Percentiles rank a stretch among this genome's conserved stretches.
Conservation (phyloP, 2,888 invertebrate genomes). For the Noctua comes region DNA sequence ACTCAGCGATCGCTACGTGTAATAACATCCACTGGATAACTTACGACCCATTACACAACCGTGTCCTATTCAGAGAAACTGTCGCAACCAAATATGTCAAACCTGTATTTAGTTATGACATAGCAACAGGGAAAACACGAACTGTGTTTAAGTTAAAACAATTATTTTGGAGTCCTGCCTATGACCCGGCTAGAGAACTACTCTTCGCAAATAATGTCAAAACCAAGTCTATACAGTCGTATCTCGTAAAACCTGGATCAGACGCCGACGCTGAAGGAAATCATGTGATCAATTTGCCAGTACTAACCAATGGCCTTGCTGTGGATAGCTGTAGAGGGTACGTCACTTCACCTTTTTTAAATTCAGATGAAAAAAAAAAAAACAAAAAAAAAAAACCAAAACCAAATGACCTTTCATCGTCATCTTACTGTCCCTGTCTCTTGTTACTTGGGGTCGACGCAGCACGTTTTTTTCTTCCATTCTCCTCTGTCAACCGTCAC, state of each 20-base stretch:
- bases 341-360: neutral
- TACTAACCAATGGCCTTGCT: rapidly evolving
- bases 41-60: slow-evolving; percentile 4
- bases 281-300: neutral
- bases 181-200: neutral
- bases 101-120: neutral
- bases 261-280: neutral
- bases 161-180: neutral
- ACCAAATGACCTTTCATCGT: too few relatives aligned
- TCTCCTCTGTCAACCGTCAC: too few relatives aligned
- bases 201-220: neutral
- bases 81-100: too few relatives aligned
- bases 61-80: neutral
- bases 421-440: too few relatives aligned
- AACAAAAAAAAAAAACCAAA: too few relatives aligned
- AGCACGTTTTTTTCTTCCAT: too few relatives aligned
- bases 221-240: neutral
- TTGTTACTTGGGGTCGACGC: too few relatives aligned
- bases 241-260: neutral
- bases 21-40: neutral
- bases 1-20: neutral
- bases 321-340: slow-evolving; percentile 2
- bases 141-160: neutral
- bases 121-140: neutral
- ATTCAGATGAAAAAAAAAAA: too few relatives aligned